These are phyloP conservation scores for Pocillopora damicornis DNA, from an alignment of 64 coral and sea anemone genomes.

Conservation along the genomic window DNA sequence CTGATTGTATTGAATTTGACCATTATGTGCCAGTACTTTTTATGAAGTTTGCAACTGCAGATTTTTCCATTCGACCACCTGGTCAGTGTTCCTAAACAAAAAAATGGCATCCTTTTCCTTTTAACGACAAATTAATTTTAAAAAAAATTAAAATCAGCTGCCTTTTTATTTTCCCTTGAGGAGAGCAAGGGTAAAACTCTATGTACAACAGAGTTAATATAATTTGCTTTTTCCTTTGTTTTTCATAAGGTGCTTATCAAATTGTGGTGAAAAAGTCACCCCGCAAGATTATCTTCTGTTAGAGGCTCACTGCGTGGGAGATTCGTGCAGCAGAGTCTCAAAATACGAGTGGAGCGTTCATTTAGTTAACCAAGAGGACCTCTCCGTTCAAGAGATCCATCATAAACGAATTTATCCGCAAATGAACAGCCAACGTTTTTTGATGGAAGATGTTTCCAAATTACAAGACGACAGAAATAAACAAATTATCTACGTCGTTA, in stretches of 20 bases:
- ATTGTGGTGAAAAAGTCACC: conserved; percentile 45
- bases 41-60: no score
- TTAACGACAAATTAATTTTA: no score
- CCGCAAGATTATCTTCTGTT: conserved; percentile 7
- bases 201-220: no score
- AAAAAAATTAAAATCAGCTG: no score
- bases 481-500: not conserved
- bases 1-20: no score
- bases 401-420: not conserved
- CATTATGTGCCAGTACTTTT: no score
- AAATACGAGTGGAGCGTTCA: conserved; percentile 31
- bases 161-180: no score
- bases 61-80: no score
- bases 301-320: conserved; percentile 10
- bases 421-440: not conserved
- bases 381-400: not conserved
- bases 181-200: no score
- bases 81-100: no score
- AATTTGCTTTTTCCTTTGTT: not conserved
- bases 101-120: no score
- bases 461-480: not conserved
- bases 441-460: not conserved
- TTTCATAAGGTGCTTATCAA: conserved; percentile 32
- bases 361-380: not conserved
- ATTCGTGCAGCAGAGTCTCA: not conserved